Evolutionary conservation across 2,113 vertebrate genomes (phyloP), one percentile per base, ranked within the genome.

Genomic region (Motacilla alba): DNA sequence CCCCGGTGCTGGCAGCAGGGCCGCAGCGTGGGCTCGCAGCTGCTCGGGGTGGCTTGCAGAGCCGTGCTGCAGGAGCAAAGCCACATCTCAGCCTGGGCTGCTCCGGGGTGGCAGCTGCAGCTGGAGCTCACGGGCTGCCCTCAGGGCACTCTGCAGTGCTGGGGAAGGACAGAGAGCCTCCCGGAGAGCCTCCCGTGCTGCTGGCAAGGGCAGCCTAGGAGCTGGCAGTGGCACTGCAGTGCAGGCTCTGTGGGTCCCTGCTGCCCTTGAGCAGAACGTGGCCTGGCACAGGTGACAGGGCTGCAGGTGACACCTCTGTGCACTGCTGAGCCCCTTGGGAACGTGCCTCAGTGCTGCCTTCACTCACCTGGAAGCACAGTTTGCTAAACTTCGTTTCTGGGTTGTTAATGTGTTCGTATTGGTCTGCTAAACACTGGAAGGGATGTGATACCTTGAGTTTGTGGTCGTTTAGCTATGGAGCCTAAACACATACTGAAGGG

Each of bases 121-220:
- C 60, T 76, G 46, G 14, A 24, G 11, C 24, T 43, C 41, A 0
- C 1, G 43, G 74, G 66, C 80, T 84, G 53, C 35, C 28, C 53
- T 37, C 1, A 2, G 46, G 24, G 64, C 41, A 3, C 24, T 33
- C 12, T 56, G 30, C 5, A 3, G 26, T 0, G 1, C 11, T 56
- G 55, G 23, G 37, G 2, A 13, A 15, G 69, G 59, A 15, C 30
- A 37, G 31, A 24, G 19, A 67, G 22, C 15, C 17, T 55, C 33
- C 70, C 43, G 17, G 31, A 24, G 19, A 67, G 22, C 15, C 17
- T 55, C 33, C 70, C 43, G 17, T 24, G 31, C 59, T 62, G 22
- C 3, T 21, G 39, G 39, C 50, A 47, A 18, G 50, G 60, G 20
- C 73, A 67, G 10, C 21, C 3, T 9, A 6, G 66, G 49, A 39